phyloP scores from a whole-genome alignment of 2,797 vertebrate genomes.

The Scarus forsteni region DNA sequence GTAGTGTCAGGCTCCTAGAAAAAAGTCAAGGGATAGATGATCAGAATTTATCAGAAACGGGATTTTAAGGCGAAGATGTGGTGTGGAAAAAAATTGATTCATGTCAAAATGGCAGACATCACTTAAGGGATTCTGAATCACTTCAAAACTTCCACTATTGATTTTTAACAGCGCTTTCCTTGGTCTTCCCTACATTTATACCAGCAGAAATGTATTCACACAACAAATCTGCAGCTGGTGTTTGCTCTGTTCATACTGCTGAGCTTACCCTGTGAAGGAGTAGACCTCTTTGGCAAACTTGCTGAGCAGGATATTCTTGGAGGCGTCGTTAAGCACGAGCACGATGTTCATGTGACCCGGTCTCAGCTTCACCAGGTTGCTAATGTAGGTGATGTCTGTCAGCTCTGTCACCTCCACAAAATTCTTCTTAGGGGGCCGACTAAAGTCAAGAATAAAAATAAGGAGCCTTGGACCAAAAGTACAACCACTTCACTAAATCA shows the following conservation, averaged over 20 bases:
- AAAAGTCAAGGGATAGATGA: background rate
- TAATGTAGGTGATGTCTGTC: slow-evolving; percentile 95
- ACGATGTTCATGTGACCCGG: slow-evolving; percentile 98
- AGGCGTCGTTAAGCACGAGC: slow-evolving; percentile 91
- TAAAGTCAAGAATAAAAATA: slow-evolving; percentile 30
- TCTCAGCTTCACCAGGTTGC: slow-evolving; percentile 94
- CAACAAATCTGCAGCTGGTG: no score
- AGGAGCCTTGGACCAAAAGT: background rate
- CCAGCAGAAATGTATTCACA: background rate
- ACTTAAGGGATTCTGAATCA: no score
- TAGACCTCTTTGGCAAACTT: slow-evolving; percentile 98
- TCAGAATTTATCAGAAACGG: no score
- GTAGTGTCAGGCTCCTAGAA: slow-evolving; percentile 91
- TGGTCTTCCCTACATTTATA: no score
- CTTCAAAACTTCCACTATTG: no score
- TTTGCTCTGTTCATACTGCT: background rate
- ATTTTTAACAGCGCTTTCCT: no score
- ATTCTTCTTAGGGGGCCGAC: slow-evolving; percentile 92
- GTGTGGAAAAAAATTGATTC: no score
- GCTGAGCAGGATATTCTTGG: slow-evolving; percentile 94
- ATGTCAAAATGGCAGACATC: no score
- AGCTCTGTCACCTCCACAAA: slow-evolving; percentile 98
- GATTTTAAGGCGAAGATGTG: no score
- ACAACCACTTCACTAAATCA: background rate
- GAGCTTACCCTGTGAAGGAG: slow-evolving; percentile 92